Conservation (phyloP, 2,888 invertebrate species). For the Heliconius aoede region DNA sequence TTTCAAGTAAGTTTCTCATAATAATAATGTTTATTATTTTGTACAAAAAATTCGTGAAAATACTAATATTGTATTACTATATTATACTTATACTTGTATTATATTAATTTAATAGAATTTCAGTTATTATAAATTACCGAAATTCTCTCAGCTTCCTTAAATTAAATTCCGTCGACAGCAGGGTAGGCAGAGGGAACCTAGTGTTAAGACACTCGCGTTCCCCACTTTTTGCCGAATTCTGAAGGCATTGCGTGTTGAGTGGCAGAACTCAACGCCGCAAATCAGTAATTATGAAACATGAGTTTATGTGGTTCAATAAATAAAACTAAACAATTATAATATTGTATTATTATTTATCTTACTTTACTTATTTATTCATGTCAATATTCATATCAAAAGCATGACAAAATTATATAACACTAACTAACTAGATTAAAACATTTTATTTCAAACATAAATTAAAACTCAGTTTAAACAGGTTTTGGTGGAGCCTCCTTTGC, state of each 20-base stretch:
- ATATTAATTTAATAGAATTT: background rate
- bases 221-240: no score
- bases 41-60: no score
- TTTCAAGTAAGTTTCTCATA: background rate
- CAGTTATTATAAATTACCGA: no score
- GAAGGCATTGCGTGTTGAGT: no score
- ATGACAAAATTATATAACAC: constrained; percentile 3
- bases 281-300: background rate
- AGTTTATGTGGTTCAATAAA: constrained; percentile 9
- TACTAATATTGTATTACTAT: no score
- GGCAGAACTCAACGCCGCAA: no score
- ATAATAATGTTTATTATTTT: background rate
- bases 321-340: constrained; percentile 1
- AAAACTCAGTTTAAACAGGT: constrained; percentile 29
- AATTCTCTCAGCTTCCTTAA: no score
- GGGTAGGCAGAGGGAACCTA: no score
- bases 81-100: no score
- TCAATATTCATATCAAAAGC: no score
- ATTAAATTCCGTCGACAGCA: no score
- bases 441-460: constrained; percentile 6
- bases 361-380: background rate
- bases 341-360: constrained; percentile 22
- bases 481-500: constrained; percentile 36
- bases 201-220: no score
- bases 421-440: constrained; percentile 8